Evolutionary conservation across 2,888 invertebrate genomes (phyloP), one percentile per base, ranked within the genome.

Genomic region (Clivina fossor): DNA sequence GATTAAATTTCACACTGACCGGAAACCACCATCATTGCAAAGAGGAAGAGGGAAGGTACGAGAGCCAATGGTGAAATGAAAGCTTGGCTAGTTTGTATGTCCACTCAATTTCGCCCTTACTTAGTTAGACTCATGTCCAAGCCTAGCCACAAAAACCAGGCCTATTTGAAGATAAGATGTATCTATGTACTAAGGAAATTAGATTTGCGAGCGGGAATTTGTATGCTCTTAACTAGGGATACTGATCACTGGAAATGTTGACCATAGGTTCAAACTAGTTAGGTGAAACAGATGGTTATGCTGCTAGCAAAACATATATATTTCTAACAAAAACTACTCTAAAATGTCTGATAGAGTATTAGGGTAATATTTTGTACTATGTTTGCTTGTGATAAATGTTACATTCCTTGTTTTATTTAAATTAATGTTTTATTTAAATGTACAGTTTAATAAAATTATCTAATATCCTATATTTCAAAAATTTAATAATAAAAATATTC

Each of bases 81-180:
- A 26, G 5, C 26, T 5, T 8, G 8, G 5, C 26, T 26, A 8
- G 26, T 26, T 26, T 26, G 5, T 8, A 32, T 13, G n/a, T 13
- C n/a, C 26, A 15, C 11, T 11, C 7, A 18, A 18, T 30, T 16
- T n/a, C n/a, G n/a, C 30, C 30, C 30, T 32, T 30, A 3, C 37
- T 44, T 13, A 38, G 26, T 46, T 13, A 9, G 13, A 20, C 9
- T 20, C 20, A 20, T 16, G 22, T 4, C 15, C 15, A 47, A 47
- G 22, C 19, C 30, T 22, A 35, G 13, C 44, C 47, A 35, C 47
- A 47, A 47, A 47, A 47, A 47, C 47, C 15, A 24, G 24, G 7
- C 20, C 47, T 47, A 47, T 47, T 47, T 47, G 47, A 33, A 47
- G 47, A 47, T 47, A 47, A 47, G 47, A 35, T 35, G 47, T 47